Conservation (phyloP, 2,888 invertebrate species). For the Drosophila colorata region DNA sequence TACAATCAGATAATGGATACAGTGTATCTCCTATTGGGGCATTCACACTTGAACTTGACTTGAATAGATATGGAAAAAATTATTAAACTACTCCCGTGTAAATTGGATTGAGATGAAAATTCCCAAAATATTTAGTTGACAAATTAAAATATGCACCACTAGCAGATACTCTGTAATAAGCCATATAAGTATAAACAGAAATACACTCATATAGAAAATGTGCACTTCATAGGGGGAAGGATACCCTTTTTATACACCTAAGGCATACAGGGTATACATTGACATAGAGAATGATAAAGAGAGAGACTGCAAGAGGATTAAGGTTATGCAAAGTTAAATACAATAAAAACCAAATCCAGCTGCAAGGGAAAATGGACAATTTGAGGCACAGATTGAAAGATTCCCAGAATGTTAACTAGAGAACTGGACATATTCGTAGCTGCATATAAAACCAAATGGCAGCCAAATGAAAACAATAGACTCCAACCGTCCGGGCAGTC, state of each 20-base stretch:
- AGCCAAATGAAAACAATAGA: constrained; percentile 46
- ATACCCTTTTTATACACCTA: background rate
- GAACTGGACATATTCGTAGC: constrained; percentile 10
- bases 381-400: constrained; percentile 31
- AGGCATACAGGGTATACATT: constrained; percentile 4
- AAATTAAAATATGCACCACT: no score
- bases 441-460: constrained; percentile 21
- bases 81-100: no score
- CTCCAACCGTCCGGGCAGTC: constrained; percentile 1
- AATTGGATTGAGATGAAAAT: no score
- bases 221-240: no score
- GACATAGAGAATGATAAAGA: background rate
- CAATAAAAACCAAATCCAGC: constrained; percentile 8
- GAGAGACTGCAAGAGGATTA: constrained; percentile 18
- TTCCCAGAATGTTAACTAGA: constrained; percentile 1
- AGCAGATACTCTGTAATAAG: no score
- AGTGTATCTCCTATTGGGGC: no score
- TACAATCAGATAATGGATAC: no score
- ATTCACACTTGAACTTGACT: no score
- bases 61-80: no score
- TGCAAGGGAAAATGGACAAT: constrained; percentile 23
- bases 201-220: no score
- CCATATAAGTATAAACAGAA: no score
- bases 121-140: no score
- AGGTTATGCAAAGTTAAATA: constrained; percentile 48